Base-by-base conservation (phyloP, 2,888 invertebrate species). In the Panopea generosa region DNA sequence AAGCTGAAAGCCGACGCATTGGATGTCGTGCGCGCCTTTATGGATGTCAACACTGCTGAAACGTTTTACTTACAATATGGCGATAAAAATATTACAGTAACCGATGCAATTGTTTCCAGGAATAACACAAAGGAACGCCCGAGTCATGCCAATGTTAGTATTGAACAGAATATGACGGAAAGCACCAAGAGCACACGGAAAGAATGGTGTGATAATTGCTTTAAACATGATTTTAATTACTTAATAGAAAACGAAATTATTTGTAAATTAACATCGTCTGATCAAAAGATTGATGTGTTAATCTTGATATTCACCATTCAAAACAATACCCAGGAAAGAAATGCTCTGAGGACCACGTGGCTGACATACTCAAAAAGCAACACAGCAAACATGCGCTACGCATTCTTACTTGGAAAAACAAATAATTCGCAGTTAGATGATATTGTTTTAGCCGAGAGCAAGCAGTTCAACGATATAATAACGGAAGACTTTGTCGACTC, bases 401-500 rank as follows among this genome's bases (percentile, higher is more conserved):
- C 33, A 33, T 33, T 33, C 33, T 52, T 84, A 9, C 56, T 84
- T 7, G 82, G 82, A 6, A 66, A 72, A 20, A 40, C 55, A 22
- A 1, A 49, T 0, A 59, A 77, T 49, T 0, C 11, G 7, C 18
- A 38, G 2, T 3, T 43, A 57, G 18, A 47, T 22, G 33, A 59
- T 2, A 3, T 18, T 4, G 60, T 77, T 6, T 9, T 47, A n/a
- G 20, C 74, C 20, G 84, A 84, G 59, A 77, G 68, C 49, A 50
- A 61, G 1, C 22, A 56, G 1, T 62, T 61, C 56, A 63, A 57
- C 3, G 84, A 84, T 63, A 77, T 84, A 14, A 40, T 84, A 0
- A 71, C 79, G 40, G 83, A 84, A 65, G 77, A 82, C 29, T 84
- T 84, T 55, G 40, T 77, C 9, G 84, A 84, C 43, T 24, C 63